A percentile compares a stretch with the other conserved stretches of the same genome.
Conservation (phyloP, 2,113 vertebrate species). For the Callocephalon fimbriatum region DNA sequence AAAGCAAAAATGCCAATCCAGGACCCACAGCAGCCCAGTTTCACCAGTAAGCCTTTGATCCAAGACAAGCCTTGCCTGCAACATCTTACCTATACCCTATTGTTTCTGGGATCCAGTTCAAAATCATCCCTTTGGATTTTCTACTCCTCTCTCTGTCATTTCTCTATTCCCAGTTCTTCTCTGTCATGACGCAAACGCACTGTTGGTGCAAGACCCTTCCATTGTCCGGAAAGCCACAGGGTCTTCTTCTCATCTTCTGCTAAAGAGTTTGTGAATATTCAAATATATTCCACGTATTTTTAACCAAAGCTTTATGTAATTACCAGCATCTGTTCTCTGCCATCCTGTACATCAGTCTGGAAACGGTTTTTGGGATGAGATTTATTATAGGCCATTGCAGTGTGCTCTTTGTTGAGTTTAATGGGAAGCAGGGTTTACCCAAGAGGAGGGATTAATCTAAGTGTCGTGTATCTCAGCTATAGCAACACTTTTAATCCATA, state of each 20-base stretch:
- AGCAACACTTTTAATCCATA: constrained; percentile 29
- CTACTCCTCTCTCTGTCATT: background rate
- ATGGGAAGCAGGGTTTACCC: constrained; percentile 34
- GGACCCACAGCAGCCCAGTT: background rate
- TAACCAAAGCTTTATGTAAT: background rate
- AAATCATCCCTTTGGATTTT: background rate
- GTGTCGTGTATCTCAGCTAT: background rate
- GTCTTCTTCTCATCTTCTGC: background rate
- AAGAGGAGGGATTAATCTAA: constrained; percentile 23
- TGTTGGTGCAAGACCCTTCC: background rate
- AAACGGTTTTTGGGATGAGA: background rate
- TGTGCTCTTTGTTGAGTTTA: background rate
- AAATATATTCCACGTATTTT: background rate
- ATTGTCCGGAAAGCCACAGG: background rate
- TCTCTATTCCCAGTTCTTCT: background rate
- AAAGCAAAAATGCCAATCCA: no score
- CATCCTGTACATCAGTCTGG: background rate
- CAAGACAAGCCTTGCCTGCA: background rate
- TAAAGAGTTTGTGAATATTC: background rate
- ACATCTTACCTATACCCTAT: background rate
- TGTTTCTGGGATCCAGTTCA: background rate
- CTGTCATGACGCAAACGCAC: background rate
- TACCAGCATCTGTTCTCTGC: background rate
- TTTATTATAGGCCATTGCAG: background rate
- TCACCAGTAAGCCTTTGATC: background rate